Base-by-base conservation (phyloP, 2,113 vertebrate genomes). In the Verasper variegatus region DNA sequence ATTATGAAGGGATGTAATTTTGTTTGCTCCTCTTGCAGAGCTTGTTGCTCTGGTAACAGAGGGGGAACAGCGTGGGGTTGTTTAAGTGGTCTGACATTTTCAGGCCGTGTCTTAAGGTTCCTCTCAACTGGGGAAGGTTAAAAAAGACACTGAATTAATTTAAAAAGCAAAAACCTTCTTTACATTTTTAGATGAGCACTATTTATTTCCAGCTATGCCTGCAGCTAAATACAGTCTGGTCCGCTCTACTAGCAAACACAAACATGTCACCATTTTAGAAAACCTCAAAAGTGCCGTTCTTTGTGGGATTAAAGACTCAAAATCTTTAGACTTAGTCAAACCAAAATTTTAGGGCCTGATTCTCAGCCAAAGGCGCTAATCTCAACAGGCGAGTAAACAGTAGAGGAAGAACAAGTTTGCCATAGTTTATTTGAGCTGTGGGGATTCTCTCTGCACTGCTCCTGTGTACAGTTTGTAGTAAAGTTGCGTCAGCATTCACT, bases 1-100 rank as follows among this genome's bases (percentile, higher is more conserved):
- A 78, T 31, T 74, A 75, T 84, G 67, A 84, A 86, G 74, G 80
- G 80, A 83, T 91, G 63, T 82, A 79, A 81, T 80, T 88, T 86
- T 83, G 84, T 78, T 77, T 78, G 81, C 76, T 89, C 83, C 72
- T 88, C 82, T 84, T 80, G 71, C 81, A 74, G 80, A 78, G 79
- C 84, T 63, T 67, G 88, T 92, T 92, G 80, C 88, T 90, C 87
- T 81, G 91, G 89, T 83, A 88, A 93, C 91, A 62, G 82, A 80
- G 76, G 73, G 68, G 73, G 83, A 86, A 61, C 78, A 83, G 74
- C 56, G 80, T 68, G 79, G 85, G 77, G 82, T 80, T 89, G 84
- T 84, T 90, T 42, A 70, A 85, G 80, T 74, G 5, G 31, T 31
- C 31, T 31, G 89, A 90, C 85, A 91, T 89, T 89, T 91, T 78